phyloP scores from a whole-genome alignment of 1,140 invertebrate species.

The Cotesia vestalis region DNA sequence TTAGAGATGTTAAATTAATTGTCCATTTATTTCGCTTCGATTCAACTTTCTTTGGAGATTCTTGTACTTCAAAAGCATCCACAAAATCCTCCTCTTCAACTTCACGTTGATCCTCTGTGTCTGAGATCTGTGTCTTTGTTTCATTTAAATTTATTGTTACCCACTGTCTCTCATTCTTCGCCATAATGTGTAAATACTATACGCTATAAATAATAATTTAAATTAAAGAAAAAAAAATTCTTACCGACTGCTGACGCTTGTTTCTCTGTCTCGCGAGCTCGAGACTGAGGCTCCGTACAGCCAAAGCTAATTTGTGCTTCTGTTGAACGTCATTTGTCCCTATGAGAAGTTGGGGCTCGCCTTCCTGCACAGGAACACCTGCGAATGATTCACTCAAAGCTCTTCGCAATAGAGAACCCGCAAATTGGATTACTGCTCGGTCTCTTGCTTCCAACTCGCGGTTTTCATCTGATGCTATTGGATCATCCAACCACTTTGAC shows the following conservation, averaged over 20 bases:
- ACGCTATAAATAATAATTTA: constrained; percentile 1
- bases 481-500: constrained; percentile 74
- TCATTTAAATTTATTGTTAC: constrained; percentile 13
- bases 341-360: constrained; percentile 58
- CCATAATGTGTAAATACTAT: not conserved
- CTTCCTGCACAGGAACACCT: constrained; percentile 69
- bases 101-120: constrained; percentile 42
- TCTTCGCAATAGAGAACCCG: constrained; percentile 75
- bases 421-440: constrained; percentile 76
- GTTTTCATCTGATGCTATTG: constrained; percentile 68
- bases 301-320: constrained; percentile 71
- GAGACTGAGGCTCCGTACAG: constrained; percentile 73
- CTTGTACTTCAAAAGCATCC: constrained; percentile 1
- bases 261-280: constrained; percentile 75
- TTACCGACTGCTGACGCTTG: constrained; percentile 73
- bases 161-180: constrained; percentile 55
- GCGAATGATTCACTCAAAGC: constrained; percentile 80
- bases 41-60: not conserved
- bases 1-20: no score
- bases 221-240: constrained; percentile 39
- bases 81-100: constrained; percentile 16
- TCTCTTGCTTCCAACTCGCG: constrained; percentile 73
- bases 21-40: no score
- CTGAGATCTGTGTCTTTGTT: constrained; percentile 39
- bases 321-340: constrained; percentile 58